These are phyloP conservation scores for Drosophila burlai DNA, from an alignment of 1,140 invertebrate genomes.

Conservation along the genomic window DNA sequence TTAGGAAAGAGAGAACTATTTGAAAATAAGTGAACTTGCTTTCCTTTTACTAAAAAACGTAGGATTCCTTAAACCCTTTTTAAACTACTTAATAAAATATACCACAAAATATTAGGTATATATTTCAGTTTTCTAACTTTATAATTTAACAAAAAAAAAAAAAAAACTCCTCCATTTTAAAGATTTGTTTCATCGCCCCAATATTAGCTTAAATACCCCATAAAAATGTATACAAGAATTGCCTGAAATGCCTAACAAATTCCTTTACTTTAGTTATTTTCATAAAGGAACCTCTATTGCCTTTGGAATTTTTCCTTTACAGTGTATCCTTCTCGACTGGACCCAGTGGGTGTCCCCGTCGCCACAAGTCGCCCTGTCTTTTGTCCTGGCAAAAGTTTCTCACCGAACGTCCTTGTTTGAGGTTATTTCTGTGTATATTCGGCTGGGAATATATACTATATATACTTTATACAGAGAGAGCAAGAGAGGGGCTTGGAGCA, in stretches of 20 bases:
- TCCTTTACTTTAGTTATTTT: not conserved
- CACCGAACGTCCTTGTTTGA: constrained; percentile 81
- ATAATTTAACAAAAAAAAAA: too few species aligned
- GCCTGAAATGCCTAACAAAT: not conserved
- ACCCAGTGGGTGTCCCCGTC: constrained; percentile 2
- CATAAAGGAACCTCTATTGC: not conserved
- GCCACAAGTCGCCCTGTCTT: constrained; percentile 7
- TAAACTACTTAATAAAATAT: not conserved
- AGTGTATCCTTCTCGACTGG: constrained; percentile 22
- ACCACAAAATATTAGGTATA: not conserved
- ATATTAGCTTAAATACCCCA: not conserved
- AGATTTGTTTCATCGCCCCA: too few species aligned
- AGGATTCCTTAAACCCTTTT: too few species aligned
- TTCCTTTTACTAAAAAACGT: not conserved
- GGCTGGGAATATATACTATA: constrained; percentile 8
- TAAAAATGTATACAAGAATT: not conserved
- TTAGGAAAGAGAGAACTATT: not conserved
- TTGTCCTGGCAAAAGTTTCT: constrained; percentile 57
- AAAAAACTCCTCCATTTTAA: too few species aligned
- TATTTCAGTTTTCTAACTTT: not conserved
- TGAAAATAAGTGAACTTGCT: too few species aligned
- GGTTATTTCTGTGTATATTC: constrained; percentile 74
- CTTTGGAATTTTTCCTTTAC: not conserved
- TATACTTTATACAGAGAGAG: not conserved
- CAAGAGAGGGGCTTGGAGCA: not conserved